phyloP scores from a whole-genome alignment of 2,113 vertebrate species.

The Crotalus horridus region DNA sequence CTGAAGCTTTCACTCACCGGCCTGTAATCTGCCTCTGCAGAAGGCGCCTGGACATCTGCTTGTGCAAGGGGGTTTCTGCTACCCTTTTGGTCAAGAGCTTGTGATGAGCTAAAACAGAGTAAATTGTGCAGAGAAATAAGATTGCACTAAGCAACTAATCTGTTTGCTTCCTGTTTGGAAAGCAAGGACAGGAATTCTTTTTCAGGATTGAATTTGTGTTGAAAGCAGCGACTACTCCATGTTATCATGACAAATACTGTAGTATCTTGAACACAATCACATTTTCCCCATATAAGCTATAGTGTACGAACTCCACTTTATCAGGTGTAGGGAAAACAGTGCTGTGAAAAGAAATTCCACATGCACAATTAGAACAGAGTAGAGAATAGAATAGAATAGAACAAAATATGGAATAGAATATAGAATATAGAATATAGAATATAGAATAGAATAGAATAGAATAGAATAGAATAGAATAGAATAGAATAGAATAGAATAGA shows the following conservation, averaged over 20 bases:
- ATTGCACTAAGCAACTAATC: not conserved
- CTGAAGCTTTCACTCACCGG: conserved; percentile 72
- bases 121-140: not conserved
- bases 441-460: not conserved
- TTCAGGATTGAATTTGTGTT: not conserved
- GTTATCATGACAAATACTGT: not conserved
- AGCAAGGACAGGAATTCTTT: not conserved
- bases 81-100: conserved; percentile 86
- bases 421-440: no score
- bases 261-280: not conserved
- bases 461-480: no score
- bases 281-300: not conserved
- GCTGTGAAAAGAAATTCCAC: not conserved
- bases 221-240: not conserved
- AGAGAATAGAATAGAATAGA: no score
- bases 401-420: no score
- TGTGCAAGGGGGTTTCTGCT: conserved; percentile 87
- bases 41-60: conserved; percentile 84
- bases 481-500: no score
- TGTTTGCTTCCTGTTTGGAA: not conserved
- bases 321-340: not conserved
- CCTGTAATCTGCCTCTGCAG: conserved; percentile 85
- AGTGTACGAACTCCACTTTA: not conserved
- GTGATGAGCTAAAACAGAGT: conserved; percentile 68
- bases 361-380: not conserved